phyloP scores from a whole-genome alignment of 2,888 invertebrate species.

The Podabrus alpinus region DNA sequence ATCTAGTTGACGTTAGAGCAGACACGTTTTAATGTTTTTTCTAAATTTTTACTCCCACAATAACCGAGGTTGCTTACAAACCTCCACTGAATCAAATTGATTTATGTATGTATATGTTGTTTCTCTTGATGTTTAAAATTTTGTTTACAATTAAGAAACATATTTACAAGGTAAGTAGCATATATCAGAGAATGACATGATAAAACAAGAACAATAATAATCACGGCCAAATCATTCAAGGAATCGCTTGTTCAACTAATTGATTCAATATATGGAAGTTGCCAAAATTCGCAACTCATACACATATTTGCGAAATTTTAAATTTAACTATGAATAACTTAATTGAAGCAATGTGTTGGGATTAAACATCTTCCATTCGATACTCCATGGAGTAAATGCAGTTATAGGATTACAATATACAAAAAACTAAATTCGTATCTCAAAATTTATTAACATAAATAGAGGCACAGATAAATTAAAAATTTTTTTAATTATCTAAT shows the following conservation, averaged over 20 bases:
- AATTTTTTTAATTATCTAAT: constrained; percentile 3
- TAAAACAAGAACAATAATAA: neutral
- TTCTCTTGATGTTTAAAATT: no score
- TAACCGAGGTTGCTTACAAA: neutral
- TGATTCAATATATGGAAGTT: neutral
- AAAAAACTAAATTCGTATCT: neutral
- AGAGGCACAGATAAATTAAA: neutral
- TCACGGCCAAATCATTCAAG: neutral
- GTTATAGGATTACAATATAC: no score
- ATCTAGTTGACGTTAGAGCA: no score
- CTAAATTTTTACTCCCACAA: neutral
- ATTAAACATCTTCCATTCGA: no score
- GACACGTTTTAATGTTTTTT: neutral
- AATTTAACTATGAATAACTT: no score
- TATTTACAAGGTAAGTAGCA: neutral
- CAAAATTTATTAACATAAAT: neutral
- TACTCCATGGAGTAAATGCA: no score
- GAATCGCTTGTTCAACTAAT: neutral
- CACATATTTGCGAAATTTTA: no score
- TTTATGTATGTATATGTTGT: neutral
- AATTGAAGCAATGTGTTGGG: no score
- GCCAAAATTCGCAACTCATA: neutral
- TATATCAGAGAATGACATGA: neutral
- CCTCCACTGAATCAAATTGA: neutral
- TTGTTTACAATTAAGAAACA: neutral